These are phyloP conservation scores for Eudasyphora cyanicolor DNA, from an alignment of 2,888 invertebrate species.

Conservation along the genomic window DNA sequence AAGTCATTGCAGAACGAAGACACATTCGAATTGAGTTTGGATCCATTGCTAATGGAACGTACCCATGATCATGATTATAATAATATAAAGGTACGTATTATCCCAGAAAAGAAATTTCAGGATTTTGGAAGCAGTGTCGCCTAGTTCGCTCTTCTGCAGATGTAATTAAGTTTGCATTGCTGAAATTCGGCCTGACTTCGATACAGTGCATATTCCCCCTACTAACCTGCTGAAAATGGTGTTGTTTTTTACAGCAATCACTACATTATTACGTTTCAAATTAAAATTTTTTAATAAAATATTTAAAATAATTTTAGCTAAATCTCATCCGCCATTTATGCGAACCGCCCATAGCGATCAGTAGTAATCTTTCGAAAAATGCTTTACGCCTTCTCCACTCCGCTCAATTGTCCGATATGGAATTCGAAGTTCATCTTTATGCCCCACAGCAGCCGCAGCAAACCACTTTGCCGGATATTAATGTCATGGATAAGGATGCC, in stretches of 20 bases:
- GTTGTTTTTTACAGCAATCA: too few species aligned
- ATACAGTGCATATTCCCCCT: too few species aligned
- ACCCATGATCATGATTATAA: constrained; percentile 73
- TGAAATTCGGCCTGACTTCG: too few species aligned
- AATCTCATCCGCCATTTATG: constrained; percentile 84
- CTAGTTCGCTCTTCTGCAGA: too few species aligned
- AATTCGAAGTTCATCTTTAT: constrained; percentile 82
- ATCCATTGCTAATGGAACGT: constrained; percentile 65
- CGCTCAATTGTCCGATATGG: constrained; percentile 83
- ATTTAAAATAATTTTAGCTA: constrained; percentile 70
- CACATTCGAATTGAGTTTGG: constrained; percentile 65
- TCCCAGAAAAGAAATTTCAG: too few species aligned
- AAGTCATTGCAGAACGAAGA: constrained; percentile 69
- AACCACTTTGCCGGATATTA: constrained; percentile 38
- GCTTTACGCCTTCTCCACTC: constrained; percentile 82
- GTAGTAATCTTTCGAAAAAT: constrained; percentile 82
- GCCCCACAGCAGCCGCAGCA: background rate
- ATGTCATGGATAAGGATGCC: constrained; percentile 42
- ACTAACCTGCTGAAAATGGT: too few species aligned
- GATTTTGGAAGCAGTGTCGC: background rate
- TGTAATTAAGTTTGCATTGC: too few species aligned
- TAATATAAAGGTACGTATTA: constrained; percentile 75
- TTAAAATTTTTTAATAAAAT: background rate
- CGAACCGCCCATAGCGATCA: constrained; percentile 82
- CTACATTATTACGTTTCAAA: too few species aligned